A percentile compares a stretch with the other conserved stretches of the same genome.
These are phyloP conservation scores for Trileptium ribeirensis DNA, from an alignment of 2,888 invertebrate genomes.

Conservation along the genomic window DNA sequence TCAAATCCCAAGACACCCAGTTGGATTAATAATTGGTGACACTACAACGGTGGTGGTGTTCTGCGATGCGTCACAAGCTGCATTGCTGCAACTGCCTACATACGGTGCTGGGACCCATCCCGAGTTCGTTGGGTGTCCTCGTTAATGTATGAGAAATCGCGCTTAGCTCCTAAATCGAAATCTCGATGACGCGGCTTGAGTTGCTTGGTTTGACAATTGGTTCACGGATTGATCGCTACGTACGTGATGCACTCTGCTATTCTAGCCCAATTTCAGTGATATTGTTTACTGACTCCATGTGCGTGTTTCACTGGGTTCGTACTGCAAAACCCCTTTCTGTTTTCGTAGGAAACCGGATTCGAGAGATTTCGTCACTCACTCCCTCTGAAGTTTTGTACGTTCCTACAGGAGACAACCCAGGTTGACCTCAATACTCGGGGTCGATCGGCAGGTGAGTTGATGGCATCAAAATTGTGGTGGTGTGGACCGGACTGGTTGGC, in stretches of 20 bases:
- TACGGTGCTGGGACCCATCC: background rate
- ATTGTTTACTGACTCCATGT: conserved; percentile 35
- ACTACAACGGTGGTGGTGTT: no score
- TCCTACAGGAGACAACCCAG: conserved; percentile 40
- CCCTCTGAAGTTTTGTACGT: conserved; percentile 40
- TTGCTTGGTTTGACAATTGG: no score
- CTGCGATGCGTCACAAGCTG: conserved; percentile 38
- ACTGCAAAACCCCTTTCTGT: conserved; percentile 13
- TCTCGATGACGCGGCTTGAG: conserved; percentile 34
- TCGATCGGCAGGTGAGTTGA: no score
- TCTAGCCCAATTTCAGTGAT: no score
- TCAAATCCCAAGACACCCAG: background rate
- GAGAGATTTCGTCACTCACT: conserved; percentile 34
- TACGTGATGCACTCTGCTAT: no score
- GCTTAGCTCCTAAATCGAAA: conserved; percentile 37
- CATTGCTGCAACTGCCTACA: conserved; percentile 35
- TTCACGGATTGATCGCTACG: no score
- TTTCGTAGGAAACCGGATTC: conserved; percentile 39
- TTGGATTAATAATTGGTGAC: no score
- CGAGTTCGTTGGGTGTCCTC: background rate
- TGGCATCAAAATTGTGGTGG: conserved; percentile 37
- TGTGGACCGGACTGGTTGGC: conserved; percentile 38
- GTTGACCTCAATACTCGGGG: conserved; percentile 41
- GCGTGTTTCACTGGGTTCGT: conserved; percentile 37
- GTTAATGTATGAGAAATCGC: conserved; percentile 31